Conservation (phyloP, 2,888 invertebrate species). For the Eupelmus urozonus region DNA sequence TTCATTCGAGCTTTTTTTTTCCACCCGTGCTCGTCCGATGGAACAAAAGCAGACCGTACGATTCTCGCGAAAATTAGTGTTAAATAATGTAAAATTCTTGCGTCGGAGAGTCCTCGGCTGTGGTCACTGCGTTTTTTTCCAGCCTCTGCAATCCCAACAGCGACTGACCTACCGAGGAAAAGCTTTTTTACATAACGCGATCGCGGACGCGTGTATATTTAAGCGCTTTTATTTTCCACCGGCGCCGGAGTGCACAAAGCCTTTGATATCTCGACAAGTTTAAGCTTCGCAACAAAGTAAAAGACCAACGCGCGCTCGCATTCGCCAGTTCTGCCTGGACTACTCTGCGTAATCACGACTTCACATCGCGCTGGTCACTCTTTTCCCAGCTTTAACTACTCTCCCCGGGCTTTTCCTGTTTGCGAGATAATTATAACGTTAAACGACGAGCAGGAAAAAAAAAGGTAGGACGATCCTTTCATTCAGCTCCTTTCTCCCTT, state of each 20-base stretch:
- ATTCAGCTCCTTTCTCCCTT: neutral
- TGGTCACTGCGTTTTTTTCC: too few species aligned
- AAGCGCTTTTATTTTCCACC: neutral
- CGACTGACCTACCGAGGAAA: too few species aligned
- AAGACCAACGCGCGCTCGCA: neutral
- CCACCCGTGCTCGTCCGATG: too few species aligned
- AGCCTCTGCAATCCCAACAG: too few species aligned
- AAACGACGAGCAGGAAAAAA: neutral
- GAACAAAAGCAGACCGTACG: too few species aligned
- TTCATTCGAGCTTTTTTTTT: too few species aligned
- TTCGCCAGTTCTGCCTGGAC: constrained; percentile 3
- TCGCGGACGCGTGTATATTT: neutral
- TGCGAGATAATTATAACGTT: constrained; percentile 37
- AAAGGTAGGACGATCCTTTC: neutral
- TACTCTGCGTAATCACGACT: constrained; percentile 22
- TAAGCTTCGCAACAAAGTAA: too few species aligned
- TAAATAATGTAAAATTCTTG: too few species aligned
- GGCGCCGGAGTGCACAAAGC: neutral
- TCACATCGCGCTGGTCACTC: neutral
- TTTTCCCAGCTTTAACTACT: neutral
- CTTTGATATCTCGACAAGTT: constrained; percentile 31
- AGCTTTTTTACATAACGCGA: constrained; percentile 17
- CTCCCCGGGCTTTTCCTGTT: neutral
- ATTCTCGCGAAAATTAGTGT: too few species aligned
- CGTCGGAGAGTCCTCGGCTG: too few species aligned